Percentiles rank a stretch among this genome's conserved stretches.
Conservation (phyloP, 2,888 invertebrate genomes). For the Leptura quadrifasciata region DNA sequence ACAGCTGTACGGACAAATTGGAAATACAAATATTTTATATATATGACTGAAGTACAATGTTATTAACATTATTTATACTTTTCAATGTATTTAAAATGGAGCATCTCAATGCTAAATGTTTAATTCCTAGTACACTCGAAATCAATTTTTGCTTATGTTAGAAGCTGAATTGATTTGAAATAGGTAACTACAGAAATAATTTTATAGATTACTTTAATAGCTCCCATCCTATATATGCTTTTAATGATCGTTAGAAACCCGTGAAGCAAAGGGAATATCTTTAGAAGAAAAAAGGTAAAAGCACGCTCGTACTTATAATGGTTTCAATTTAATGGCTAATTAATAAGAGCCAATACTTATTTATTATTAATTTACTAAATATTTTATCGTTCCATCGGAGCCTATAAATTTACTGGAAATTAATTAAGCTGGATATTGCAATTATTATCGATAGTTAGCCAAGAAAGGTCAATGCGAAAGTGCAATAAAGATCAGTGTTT, state of each 20-base stretch:
- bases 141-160: no score
- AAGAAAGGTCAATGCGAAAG: constrained; percentile 17
- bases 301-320: constrained; percentile 20
- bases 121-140: no score
- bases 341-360: constrained; percentile 20
- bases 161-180: neutral
- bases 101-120: no score
- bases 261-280: constrained; percentile 4
- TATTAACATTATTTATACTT: no score
- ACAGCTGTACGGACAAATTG: no score
- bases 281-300: neutral
- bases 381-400: constrained; percentile 10
- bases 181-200: neutral
- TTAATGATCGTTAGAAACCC: constrained; percentile 4
- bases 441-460: constrained; percentile 12
- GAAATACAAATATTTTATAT: no score
- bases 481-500: constrained; percentile 11
- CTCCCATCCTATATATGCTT: neutral
- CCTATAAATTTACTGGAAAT: constrained; percentile 25
- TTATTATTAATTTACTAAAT: constrained; percentile 20
- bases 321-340: constrained; percentile 20
- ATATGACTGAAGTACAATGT: no score
- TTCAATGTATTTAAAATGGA: no score
- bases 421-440: constrained; percentile 17
- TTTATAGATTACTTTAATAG: constrained; percentile 11